Base-by-base conservation (phyloP, 2,888 invertebrate species). In the Drosophila atripex region DNA sequence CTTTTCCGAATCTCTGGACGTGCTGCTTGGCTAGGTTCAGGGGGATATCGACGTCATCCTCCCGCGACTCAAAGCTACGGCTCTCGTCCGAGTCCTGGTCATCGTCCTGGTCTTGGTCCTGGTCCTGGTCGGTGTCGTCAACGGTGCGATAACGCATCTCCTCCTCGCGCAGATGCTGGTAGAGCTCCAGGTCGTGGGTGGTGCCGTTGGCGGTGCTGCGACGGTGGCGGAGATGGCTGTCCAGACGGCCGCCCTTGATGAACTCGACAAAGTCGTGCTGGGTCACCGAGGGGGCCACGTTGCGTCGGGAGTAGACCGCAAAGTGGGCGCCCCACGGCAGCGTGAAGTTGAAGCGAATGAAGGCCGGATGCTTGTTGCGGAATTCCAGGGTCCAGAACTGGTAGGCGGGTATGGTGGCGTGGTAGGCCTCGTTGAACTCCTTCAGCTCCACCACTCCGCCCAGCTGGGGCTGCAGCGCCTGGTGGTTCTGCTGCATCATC, bases 201-300 rank as follows among this genome's bases (percentile, higher is more conserved):
- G 58, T 23, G 23, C 23, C 49, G 8, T 52, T 70, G 11, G 75
- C 35, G 35, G 35, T 76, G 65, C 86, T 88, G 50, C 91, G 90
- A 58, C 92, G 89, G 87, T 94, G 93, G 80, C 95, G 93, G 77
- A 96, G 92, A 80, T 95, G 93, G 86, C 96, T 96, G 89, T 96
- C 96, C 69, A 96, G 93, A 63, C 96, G 93, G 52, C 96, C 96
- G 32, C 96, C 96, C 89, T 96, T 96, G 80, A 98, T 96, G 90
- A 98, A 97, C 93, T 98, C 97, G 78, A 97, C 97, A 92, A 99
- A 98, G 91, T 99, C 99, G 92, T 98, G 97, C 92, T 98, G 97
- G 73, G 98, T 98, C 88, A 99, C 97, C 90, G 98, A 97, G 12
- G 99, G 99, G 35, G 97, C 97, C 57, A 97, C 97, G 92, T 98